Percentiles rank a stretch among this genome's conserved stretches.
Conservation (phyloP, 2,113 vertebrate species). For the Cyanistes caeruleus region DNA sequence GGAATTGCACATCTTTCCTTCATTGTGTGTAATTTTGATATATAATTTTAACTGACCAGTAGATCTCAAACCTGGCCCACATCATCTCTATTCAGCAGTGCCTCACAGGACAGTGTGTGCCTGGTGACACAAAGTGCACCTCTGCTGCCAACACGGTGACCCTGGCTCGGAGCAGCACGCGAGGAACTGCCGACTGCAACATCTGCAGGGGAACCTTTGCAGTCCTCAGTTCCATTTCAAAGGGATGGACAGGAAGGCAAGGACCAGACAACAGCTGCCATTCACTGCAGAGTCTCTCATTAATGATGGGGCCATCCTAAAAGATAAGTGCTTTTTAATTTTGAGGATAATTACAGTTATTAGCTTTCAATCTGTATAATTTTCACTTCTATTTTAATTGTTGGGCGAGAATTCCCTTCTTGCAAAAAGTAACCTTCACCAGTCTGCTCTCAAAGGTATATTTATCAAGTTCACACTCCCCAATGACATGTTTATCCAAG, state of each 20-base stretch:
- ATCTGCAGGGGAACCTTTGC: accelerated
- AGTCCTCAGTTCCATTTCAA: background rate
- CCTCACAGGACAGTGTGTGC: background rate
- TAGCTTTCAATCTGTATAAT: background rate
- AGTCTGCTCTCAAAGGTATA: background rate
- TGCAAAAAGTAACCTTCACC: background rate
- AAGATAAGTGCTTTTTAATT: background rate
- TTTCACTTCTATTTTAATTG: background rate
- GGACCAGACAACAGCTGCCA: background rate
- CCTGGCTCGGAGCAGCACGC: accelerated
- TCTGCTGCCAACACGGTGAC: accelerated
- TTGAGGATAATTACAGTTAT: background rate
- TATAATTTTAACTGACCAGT: background rate
- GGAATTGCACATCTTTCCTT: background rate
- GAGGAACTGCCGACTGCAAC: accelerated
- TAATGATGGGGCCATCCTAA: background rate
- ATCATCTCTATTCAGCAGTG: background rate
- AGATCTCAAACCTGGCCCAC: background rate
- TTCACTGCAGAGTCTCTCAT: background rate
- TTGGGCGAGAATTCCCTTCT: background rate
- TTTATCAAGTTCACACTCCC: background rate
- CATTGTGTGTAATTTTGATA: background rate
- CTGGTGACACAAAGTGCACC: background rate
- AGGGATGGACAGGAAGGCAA: background rate
- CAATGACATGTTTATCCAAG: background rate